Conservation (phyloP, 2,113 vertebrate genomes). For the Caretta caretta region DNA sequence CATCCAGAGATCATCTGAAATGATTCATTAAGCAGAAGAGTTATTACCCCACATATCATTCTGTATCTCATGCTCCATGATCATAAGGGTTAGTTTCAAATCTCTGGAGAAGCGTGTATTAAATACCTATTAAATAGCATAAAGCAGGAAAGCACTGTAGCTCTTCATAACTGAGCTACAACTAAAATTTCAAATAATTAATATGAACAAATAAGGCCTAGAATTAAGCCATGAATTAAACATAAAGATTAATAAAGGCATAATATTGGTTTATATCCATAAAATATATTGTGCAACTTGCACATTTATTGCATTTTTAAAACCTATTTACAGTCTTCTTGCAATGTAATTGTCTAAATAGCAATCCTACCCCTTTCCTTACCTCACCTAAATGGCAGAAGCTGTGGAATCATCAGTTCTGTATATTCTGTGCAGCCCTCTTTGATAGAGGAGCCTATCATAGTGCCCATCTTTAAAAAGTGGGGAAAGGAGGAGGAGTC, state of each 20-base stretch:
- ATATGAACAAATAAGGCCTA: neutral
- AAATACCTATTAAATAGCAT: neutral
- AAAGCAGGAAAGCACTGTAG: neutral
- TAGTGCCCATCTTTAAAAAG: neutral
- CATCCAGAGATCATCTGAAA: conserved; percentile 6
- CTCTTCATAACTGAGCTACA: neutral
- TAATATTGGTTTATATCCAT: neutral
- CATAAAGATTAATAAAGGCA: neutral
- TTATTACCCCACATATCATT: neutral
- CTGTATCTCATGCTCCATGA: neutral
- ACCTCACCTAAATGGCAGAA: neutral
- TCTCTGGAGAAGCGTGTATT: neutral
- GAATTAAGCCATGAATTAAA: neutral
- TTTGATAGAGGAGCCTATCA: neutral
- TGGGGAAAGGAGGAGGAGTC: neutral
- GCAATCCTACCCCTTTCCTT: neutral
- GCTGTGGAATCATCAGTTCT: neutral
- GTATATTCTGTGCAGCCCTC: neutral
- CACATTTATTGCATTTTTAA: neutral
- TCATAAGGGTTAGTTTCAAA: neutral
- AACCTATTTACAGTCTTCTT: neutral
- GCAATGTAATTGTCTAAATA: neutral
- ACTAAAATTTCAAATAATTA: neutral
- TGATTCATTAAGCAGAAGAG: neutral
- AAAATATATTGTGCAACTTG: neutral